Evolutionary conservation across 2,797 vertebrate genomes (phyloP), one percentile per base, ranked within the genome.

Genomic region (Falco naumanni): DNA sequence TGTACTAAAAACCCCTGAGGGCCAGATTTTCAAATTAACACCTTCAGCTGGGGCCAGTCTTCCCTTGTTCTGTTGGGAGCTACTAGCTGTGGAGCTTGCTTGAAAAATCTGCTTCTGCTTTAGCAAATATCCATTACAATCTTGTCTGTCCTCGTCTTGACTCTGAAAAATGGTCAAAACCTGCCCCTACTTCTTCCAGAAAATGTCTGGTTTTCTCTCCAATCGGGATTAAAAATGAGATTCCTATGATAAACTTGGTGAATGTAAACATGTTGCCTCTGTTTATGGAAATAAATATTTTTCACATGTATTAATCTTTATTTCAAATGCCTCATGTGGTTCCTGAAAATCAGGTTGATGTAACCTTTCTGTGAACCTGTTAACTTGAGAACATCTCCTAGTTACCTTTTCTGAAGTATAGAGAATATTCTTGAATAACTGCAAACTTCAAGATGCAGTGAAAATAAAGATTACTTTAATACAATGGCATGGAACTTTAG

Each of bases 321-420:
- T 81, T 92, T 93, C 64, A 86, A n/a, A 74, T 9, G 11, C 72
- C 54, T 91, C 57, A 11, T 45, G 20, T 15, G 19, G 43, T 70
- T 96, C 80, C 84, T 88, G 85, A 91, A 92, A 71, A 89, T 91
- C 61, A 79, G 20, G 53, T 69, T 93, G 51, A 66, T 43, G 20
- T 92, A 96, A 63, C 68, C 37, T 96, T 90, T 79, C 51, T 56
- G 59, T 91, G 95, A 97, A 78, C 48, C 84, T 83, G 45, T 95
- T 95, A 95, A 81, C 75, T 91, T 22, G 28, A 72, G n/a, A 60
- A 31, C 29, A 82, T 43, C 34, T 95, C 41, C 68, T 87, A 47
- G 43, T 87, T 93, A 86, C 34, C 15, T 66, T 84, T 95, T 71
- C 34, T 63, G 37, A 69, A 65, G 53, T 64, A 83, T 4, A 71